These are phyloP conservation scores for Cydia strobilella DNA, from an alignment of 1,140 invertebrate species.

Conservation along the genomic window DNA sequence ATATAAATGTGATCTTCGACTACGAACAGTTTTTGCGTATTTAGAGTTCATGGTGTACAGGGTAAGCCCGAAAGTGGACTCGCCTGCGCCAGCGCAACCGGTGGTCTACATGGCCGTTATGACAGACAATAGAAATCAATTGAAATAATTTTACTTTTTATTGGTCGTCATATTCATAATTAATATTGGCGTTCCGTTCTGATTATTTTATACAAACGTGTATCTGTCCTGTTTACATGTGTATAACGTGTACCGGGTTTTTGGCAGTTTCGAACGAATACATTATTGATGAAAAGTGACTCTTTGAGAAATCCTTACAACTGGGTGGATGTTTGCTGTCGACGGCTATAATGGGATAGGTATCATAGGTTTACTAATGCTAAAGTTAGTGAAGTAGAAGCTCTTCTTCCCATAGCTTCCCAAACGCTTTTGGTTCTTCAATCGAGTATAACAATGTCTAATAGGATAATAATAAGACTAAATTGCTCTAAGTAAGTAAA, in stretches of 20 bases:
- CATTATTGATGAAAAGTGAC: no score
- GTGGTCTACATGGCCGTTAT: not conserved
- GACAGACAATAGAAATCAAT: conserved; percentile 26
- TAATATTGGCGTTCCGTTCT: not conserved
- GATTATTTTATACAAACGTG: not conserved
- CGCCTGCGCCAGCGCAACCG: not conserved
- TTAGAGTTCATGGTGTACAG: not conserved
- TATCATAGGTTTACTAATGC: no score
- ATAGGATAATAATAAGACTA: no score
- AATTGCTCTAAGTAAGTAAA: not conserved
- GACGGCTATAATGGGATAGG: no score
- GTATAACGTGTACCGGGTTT: not conserved
- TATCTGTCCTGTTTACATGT: not conserved
- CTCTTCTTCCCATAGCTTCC: no score
- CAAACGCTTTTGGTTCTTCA: no score
- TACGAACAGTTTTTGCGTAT: not conserved
- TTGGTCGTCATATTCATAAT: not conserved
- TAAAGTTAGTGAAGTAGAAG: no score
- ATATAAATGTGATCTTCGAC: not conserved
- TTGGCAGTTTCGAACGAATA: no score
- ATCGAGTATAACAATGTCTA: no score
- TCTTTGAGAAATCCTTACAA: no score
- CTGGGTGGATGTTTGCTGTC: no score
- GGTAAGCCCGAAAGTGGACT: not conserved
- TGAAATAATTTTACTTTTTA: not conserved